A percentile compares a stretch with the other conserved stretches of the same genome.
Conservation (phyloP, 2,113 vertebrate species). For the Nesogale talazaci region DNA sequence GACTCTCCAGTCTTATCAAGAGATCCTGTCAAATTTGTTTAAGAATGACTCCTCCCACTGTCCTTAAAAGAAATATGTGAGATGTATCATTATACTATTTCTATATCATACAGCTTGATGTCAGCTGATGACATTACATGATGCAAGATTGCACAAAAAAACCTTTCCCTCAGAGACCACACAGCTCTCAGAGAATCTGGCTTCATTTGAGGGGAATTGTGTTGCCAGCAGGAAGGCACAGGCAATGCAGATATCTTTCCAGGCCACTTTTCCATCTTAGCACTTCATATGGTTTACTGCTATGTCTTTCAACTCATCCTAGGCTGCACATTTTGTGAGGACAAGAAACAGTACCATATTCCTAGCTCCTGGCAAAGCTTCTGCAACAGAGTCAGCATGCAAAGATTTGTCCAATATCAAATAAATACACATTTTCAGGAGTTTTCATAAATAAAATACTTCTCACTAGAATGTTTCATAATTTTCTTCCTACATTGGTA, state of each 20-base stretch:
- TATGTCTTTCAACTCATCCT: not conserved
- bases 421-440: not conserved
- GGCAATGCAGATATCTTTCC: not conserved
- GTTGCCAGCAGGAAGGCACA: not conserved
- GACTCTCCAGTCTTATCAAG: not conserved
- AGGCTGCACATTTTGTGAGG: not conserved
- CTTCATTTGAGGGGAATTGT: conserved; percentile 17
- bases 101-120: not conserved
- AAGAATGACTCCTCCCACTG: not conserved
- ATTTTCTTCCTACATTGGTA: not conserved
- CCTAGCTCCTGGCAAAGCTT: not conserved
- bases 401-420: not conserved
- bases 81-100: not conserved
- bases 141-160: not conserved
- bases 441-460: not conserved
- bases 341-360: not conserved
- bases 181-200: not conserved
- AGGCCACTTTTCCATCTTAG: not conserved
- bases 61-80: conserved; percentile 30
- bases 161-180: not conserved
- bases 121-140: not conserved
- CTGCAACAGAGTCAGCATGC: not conserved
- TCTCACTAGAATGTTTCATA: not conserved
- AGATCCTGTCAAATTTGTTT: not conserved
- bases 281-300: not conserved